These are phyloP conservation scores for Macropis europaea DNA, from an alignment of 2,888 invertebrate species.

Conservation along the genomic window DNA sequence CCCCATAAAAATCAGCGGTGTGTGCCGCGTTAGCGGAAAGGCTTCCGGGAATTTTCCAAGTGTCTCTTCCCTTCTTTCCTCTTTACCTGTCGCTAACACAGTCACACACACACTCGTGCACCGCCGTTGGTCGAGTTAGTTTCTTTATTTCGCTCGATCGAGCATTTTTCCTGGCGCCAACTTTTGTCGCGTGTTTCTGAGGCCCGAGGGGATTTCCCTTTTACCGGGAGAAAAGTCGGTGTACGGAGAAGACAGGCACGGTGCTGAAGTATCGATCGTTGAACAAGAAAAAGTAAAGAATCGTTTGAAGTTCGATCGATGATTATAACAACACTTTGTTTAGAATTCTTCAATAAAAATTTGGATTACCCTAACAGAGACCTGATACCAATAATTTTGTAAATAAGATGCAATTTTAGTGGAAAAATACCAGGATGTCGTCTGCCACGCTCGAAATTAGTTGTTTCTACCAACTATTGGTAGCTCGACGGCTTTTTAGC, in stretches of 20 bases:
- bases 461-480: too few relatives aligned
- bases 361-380: too few relatives aligned
- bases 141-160: conserved; percentile 42
- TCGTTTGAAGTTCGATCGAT: too few relatives aligned
- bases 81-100: background rate
- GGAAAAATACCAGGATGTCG: too few relatives aligned
- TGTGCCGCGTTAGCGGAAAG: conserved; percentile 62
- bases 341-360: too few relatives aligned
- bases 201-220: conserved; percentile 45
- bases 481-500: too few relatives aligned
- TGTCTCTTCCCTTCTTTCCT: conserved; percentile 7
- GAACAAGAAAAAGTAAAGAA: too few relatives aligned
- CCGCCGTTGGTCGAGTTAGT: conserved; percentile 25
- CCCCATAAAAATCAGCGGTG: conserved; percentile 62
- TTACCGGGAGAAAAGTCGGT: conserved; percentile 14
- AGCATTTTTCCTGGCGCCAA: conserved; percentile 37
- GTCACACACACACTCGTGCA: background rate
- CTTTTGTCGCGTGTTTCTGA: conserved; percentile 30
- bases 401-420: too few relatives aligned
- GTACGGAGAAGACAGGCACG: background rate
- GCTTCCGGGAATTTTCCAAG: conserved; percentile 46
- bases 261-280: background rate
- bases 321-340: too few relatives aligned
- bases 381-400: too few relatives aligned
- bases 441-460: too few relatives aligned